Evolutionary conservation across 2,113 vertebrate genomes (phyloP).

Genomic region (Cephalopterus ornatus): DNA sequence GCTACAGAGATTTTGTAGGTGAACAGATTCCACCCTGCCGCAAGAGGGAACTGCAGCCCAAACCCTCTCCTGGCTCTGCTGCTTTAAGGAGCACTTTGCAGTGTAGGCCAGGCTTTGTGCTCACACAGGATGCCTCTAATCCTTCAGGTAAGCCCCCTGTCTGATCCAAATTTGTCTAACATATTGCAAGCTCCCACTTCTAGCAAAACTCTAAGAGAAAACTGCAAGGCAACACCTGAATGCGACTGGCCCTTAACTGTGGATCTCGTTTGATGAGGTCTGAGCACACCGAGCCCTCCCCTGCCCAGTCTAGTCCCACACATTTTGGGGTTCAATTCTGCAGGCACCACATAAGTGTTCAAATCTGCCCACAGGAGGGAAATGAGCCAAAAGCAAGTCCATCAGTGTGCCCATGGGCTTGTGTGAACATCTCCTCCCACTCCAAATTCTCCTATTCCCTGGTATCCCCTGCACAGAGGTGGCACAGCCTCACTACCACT

Average conservation of each 20-base stretch:
- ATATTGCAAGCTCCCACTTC: not conserved
- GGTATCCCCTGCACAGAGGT: not conserved
- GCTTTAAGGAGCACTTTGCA: not conserved
- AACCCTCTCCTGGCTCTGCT: not conserved
- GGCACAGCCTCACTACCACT: not conserved
- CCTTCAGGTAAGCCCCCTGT: not conserved
- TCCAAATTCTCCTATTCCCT: not conserved
- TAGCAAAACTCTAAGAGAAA: not conserved
- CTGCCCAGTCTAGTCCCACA: fast-evolving
- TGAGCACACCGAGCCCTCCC: not conserved
- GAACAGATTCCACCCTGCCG: not conserved
- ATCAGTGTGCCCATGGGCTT: fast-evolving
- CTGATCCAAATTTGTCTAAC: not conserved
- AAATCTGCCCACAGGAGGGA: not conserved
- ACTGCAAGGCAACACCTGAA: not conserved
- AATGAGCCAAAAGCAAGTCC: not conserved
- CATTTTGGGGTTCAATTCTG: not conserved
- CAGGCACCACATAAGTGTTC: not conserved
- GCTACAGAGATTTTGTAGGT: not conserved
- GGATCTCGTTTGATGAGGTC: not conserved
- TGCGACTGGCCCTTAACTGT: not conserved
- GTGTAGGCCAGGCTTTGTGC: not conserved
- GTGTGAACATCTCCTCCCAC: not conserved
- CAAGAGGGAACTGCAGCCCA: not conserved
- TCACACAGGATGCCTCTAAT: not conserved